These are phyloP conservation scores for Zonitis immaculata DNA, from an alignment of 2,888 invertebrate species.

Conservation along the genomic window DNA sequence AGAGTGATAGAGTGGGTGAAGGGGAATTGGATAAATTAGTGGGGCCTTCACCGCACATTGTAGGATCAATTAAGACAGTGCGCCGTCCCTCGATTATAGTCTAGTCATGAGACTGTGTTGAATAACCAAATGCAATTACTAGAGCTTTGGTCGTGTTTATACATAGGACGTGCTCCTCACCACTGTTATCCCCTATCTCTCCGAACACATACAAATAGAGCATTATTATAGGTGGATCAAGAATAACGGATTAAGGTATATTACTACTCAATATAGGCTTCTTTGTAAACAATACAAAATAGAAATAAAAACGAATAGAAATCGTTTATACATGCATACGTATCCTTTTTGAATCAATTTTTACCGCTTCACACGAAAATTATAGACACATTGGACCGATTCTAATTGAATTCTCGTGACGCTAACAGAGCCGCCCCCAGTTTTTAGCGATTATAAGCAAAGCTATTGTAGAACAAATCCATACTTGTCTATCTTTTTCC, in stretches of 20 bases:
- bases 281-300: slow-evolving; percentile 3
- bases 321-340: neutral
- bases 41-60: slow-evolving; percentile 34
- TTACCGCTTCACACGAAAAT: slow-evolving; percentile 6
- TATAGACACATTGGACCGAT: neutral
- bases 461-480: neutral
- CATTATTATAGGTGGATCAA: slow-evolving; percentile 19
- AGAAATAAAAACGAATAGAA: too few species aligned
- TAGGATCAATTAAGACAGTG: slow-evolving; percentile 43
- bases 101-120: slow-evolving; percentile 36
- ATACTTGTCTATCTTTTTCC: neutral
- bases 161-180: slow-evolving; percentile 35
- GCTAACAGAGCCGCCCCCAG: neutral
- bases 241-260: slow-evolving; percentile 25
- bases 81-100: slow-evolving; percentile 38
- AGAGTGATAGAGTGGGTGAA: too few species aligned
- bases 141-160: slow-evolving; percentile 39
- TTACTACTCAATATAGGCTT: slow-evolving; percentile 17
- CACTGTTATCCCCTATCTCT: slow-evolving; percentile 23
- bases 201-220: neutral
- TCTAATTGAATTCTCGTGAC: slow-evolving; percentile 9
- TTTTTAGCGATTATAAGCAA: neutral
- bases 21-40: neutral
- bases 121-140: slow-evolving; percentile 44
- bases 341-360: slow-evolving; percentile 5